phyloP scores from a whole-genome alignment of 2,797 vertebrate genomes.

The Nothura maculosa region DNA sequence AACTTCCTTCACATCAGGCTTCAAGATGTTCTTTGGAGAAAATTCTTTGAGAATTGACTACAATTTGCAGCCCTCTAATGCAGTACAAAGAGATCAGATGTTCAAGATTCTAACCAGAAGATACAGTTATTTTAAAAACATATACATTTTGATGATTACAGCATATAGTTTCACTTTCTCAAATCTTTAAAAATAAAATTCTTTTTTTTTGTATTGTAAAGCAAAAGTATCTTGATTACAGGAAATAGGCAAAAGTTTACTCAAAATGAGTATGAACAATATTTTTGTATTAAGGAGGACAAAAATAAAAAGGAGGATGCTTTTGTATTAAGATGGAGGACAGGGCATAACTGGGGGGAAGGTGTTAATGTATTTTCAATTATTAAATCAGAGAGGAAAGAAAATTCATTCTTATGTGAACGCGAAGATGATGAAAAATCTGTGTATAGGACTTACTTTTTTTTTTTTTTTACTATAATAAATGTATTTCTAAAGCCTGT shows the following conservation, averaged over 20 bases:
- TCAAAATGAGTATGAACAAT: not conserved
- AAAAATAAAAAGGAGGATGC: too few relatives aligned
- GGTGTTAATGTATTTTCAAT: not conserved
- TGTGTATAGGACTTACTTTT: not conserved
- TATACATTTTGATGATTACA: not conserved
- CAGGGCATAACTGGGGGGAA: not conserved
- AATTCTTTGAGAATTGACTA: not conserved
- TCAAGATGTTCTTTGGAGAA: not conserved
- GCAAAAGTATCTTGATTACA: not conserved
- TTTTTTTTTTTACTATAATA: not conserved
- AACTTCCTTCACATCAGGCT: not conserved
- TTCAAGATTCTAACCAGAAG: not conserved
- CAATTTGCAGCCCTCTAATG: not conserved
- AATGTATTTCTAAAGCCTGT: not conserved
- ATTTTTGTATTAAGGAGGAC: not conserved
- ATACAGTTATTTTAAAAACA: not conserved
- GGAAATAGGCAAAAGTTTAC: not conserved
- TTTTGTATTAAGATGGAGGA: not conserved
- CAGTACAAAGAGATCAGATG: not conserved
- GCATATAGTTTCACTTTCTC: not conserved
- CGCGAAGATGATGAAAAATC: not conserved
- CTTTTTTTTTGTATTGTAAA: not conserved
- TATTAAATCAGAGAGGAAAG: not conserved
- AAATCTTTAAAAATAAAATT: not conserved
- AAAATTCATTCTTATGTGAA: not conserved